Conservation (phyloP, 2,888 invertebrate genomes). For the Drosophila diplacantha region DNA sequence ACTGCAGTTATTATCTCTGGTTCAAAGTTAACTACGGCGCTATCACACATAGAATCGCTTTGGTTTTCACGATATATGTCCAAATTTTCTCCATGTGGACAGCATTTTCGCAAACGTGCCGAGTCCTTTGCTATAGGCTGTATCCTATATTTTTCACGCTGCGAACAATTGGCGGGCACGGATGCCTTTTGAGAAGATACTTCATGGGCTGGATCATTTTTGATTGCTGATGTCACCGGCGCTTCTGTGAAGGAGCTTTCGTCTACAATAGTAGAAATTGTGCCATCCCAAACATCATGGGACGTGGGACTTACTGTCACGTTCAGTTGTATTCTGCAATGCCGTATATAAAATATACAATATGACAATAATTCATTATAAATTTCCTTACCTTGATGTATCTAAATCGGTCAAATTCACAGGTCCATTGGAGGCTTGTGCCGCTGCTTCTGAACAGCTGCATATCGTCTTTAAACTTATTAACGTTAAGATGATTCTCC, state of each 20-base stretch:
- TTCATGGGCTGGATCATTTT: neutral
- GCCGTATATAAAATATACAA: neutral
- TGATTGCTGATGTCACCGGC: neutral
- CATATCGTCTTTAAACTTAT: neutral
- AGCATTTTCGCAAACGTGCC: constrained; percentile 78
- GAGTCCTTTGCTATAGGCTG: constrained; percentile 62
- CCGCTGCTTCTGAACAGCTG: neutral
- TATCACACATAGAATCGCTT: constrained; percentile 65
- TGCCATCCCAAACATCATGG: neutral
- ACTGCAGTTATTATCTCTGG: constrained; percentile 70
- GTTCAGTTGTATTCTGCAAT: neutral
- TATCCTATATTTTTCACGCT: constrained; percentile 60
- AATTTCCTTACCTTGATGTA: neutral
- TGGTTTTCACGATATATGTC: constrained; percentile 64
- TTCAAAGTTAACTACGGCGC: constrained; percentile 45
- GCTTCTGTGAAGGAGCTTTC: neutral
- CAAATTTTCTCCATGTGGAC: constrained; percentile 74
- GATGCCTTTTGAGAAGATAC: neutral
- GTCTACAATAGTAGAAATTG: neutral
- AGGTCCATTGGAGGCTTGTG: neutral
- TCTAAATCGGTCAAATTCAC: neutral
- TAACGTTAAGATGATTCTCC: constrained; percentile 7
- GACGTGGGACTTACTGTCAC: neutral
- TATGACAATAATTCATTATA: neutral
- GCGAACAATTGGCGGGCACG: constrained; percentile 68